Percentiles rank a stretch among this genome's conserved stretches.
These are phyloP conservation scores for Epistrophe eligans DNA, from an alignment of 2,888 invertebrate genomes.

Conservation along the genomic window DNA sequence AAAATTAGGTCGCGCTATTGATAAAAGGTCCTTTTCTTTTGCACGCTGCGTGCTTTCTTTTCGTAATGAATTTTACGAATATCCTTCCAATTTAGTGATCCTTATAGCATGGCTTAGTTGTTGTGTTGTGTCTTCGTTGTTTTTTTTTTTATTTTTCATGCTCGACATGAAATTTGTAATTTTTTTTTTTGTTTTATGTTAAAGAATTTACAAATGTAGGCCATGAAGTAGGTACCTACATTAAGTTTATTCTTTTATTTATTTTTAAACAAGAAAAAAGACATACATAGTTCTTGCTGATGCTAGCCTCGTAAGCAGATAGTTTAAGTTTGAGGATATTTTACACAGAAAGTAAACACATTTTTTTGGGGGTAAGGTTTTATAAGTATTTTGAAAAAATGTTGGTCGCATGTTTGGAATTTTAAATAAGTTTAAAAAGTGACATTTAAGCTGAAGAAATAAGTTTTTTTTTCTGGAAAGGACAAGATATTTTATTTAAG, in stretches of 20 bases:
- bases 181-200: too few relatives aligned
- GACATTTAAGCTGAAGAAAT: slow-evolving; percentile 9
- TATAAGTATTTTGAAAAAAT: neutral
- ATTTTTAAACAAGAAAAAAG: slow-evolving; percentile 10
- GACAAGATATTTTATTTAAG: neutral
- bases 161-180: slow-evolving; percentile 22
- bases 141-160: slow-evolving; percentile 14
- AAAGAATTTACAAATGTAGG: slow-evolving; percentile 56
- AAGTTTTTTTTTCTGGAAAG: neutral
- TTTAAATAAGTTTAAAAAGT: slow-evolving; percentile 21
- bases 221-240: slow-evolving; percentile 43
- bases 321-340: slow-evolving; percentile 64
- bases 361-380: neutral
- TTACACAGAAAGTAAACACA: neutral
- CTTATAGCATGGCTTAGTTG: slow-evolving; percentile 35
- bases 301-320: slow-evolving; percentile 62
- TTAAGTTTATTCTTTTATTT: slow-evolving; percentile 9
- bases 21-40: slow-evolving; percentile 66
- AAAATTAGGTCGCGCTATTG: slow-evolving; percentile 74
- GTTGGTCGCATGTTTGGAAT: slow-evolving; percentile 20
- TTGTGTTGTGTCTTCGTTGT: slow-evolving; percentile 21
- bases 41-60: slow-evolving; percentile 67
- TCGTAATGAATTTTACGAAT: slow-evolving; percentile 70
- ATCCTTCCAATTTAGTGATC: slow-evolving; percentile 70
- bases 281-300: slow-evolving; percentile 23